Evolutionary conservation across 2,797 vertebrate genomes (phyloP).

Genomic region (Coregonus suidteri): DNA sequence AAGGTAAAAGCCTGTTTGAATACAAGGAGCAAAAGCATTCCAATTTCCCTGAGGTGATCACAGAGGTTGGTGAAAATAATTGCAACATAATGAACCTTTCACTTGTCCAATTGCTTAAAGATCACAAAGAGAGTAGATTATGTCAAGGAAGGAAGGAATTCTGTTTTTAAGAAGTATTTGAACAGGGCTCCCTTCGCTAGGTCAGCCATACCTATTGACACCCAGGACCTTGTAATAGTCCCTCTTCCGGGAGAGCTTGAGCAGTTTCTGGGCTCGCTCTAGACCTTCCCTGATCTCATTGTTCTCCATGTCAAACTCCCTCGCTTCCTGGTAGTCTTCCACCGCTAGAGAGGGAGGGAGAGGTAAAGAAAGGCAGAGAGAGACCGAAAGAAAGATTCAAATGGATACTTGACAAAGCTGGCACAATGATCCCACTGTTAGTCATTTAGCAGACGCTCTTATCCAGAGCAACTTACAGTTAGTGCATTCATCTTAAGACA

Average conservation of each 20-base stretch:
- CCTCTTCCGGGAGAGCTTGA: conserved; percentile 82
- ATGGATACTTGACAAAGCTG: neutral
- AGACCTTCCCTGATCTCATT: conserved; percentile 80
- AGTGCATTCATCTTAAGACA: too few relatives aligned
- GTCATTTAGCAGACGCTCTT: too few relatives aligned
- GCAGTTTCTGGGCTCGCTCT: conserved; percentile 81
- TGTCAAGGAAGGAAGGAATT: neutral
- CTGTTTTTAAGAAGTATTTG: neutral
- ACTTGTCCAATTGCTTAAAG: neutral
- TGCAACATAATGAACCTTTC: neutral
- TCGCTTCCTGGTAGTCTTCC: conserved; percentile 83
- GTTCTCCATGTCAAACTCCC: conserved; percentile 79
- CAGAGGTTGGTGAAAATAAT: neutral
- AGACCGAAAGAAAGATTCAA: neutral
- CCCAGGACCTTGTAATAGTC: conserved; percentile 88
- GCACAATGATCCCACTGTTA: neutral
- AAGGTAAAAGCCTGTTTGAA: neutral
- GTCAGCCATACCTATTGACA: conserved; percentile 72
- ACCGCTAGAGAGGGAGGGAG: conserved; percentile 67
- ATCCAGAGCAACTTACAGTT: too few relatives aligned
- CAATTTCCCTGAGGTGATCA: neutral
- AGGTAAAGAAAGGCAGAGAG: neutral
- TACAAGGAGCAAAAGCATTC: neutral
- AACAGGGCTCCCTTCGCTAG: neutral
- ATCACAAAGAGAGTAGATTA: neutral